Evolutionary conservation across 1,140 invertebrate species (phyloP).

Genomic region (Drosophila lowei): DNA sequence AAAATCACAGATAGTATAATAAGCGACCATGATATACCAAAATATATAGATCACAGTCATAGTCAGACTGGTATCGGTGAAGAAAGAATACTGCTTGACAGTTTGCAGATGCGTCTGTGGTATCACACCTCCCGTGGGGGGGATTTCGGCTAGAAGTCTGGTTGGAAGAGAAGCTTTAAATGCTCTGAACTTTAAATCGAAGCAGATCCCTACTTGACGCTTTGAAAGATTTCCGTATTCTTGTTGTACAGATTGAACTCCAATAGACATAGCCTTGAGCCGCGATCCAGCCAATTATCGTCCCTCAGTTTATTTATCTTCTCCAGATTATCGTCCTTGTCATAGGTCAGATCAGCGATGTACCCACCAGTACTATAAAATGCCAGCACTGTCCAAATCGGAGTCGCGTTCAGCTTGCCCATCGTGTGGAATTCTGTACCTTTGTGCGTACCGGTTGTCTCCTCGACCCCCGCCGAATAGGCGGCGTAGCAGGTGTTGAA

Average conservation of each 20-base stretch:
- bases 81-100: constrained; percentile 57
- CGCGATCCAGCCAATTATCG: constrained; percentile 65
- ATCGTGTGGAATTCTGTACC: constrained; percentile 42
- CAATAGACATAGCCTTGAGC: constrained; percentile 57
- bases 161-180: neutral
- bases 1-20: constrained; percentile 60
- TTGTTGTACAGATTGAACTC: constrained; percentile 74
- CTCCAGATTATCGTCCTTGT: constrained; percentile 27
- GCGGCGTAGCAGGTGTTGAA: constrained; percentile 69
- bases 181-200: neutral
- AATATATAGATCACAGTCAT: constrained; percentile 59
- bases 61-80: constrained; percentile 42
- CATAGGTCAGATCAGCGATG: constrained; percentile 46
- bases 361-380: constrained; percentile 64
- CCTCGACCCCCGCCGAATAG: constrained; percentile 20
- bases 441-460: constrained; percentile 39
- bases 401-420: constrained; percentile 30
- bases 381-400: constrained; percentile 53
- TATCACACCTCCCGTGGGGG: constrained; percentile 69
- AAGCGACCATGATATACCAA: constrained; percentile 67
- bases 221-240: constrained; percentile 68
- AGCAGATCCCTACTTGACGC: constrained; percentile 55
- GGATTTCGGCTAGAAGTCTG: constrained; percentile 75
- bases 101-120: constrained; percentile 67
- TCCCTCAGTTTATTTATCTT: constrained; percentile 31